Base-by-base conservation (phyloP, 2,888 invertebrate species). In the Panzeria rudis region DNA sequence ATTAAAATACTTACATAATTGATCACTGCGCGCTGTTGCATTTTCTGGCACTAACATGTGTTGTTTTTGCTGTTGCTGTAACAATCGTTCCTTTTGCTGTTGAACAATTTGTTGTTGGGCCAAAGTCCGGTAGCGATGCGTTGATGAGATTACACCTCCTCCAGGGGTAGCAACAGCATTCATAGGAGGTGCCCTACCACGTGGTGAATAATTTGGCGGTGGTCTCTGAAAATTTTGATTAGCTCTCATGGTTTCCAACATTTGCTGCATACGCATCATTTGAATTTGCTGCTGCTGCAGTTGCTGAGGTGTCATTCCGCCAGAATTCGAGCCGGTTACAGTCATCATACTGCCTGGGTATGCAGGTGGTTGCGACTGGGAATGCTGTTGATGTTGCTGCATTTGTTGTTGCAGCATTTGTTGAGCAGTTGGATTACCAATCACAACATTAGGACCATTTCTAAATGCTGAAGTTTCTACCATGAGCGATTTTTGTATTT, bases 401-500 rank as follows among this genome's bases (percentile, higher is more conserved):
- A 88, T 89, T 73, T 89, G 89, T 29, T 88, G 89, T 68, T 86
- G 87, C 44, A 87, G 84, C 81, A 89, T 88, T 86, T 90, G 87
- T 32, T 87, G 88, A 17, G 87, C 85, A 8, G 77, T 69, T 69
- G 75, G 68, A 50, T 25, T 78, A 38, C 61, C 81, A 59, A 71
- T 86, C 35, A 71, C 5, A 84, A 87, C 38, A 62, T 59, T 82
- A 11, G 77, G 81, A 5, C 73, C 54, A 73, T 72, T 66, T 41
- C 89, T 86, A 86, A 91, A 92, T 3, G 88, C 64, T 8, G 93
- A 94, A 83, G 94, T 94, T 92, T 97, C 97, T 90, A 95, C 96
- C 98, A 98, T 98, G 89, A 98, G 93, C 89, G 96, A 97, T 91
- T 97, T 96, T 90, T 97, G 97, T 90, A 98, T 98, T 62, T 96